A percentile compares a stretch with the other conserved stretches of the same genome.
phyloP scores from a whole-genome alignment of 2,888 invertebrate genomes.

The Drosophila birchii region DNA sequence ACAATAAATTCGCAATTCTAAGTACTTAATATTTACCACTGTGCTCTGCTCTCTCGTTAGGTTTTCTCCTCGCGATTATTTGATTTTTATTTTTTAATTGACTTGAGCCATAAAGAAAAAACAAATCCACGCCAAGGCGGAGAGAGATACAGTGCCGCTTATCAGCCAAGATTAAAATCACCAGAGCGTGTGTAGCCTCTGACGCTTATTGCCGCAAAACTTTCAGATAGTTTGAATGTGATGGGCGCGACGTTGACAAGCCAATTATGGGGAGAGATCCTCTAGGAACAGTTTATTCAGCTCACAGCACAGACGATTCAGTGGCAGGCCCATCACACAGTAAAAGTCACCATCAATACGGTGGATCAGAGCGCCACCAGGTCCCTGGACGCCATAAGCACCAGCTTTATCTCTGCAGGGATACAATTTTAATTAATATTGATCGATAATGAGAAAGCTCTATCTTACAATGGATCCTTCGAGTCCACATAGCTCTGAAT shows the following conservation, averaged over 20 bases:
- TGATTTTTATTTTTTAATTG: constrained; percentile 54
- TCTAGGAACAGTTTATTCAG: constrained; percentile 85
- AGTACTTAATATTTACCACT: constrained; percentile 7
- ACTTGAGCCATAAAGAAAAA: constrained; percentile 39
- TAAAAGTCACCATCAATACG: constrained; percentile 93
- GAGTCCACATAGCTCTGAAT: constrained; percentile 94
- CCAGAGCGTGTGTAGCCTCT: constrained; percentile 61
- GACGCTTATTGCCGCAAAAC: constrained; percentile 43
- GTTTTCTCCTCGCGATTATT: constrained; percentile 11
- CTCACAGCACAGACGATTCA: constrained; percentile 87
- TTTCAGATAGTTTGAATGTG: neutral
- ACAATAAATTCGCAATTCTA: neutral
- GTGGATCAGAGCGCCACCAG: constrained; percentile 93
- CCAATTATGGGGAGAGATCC: constrained; percentile 46
- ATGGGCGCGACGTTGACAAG: neutral
- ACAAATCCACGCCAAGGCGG: constrained; percentile 33
- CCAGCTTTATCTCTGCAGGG: constrained; percentile 93
- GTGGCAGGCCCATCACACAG: constrained; percentile 94
- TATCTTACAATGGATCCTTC: constrained; percentile 93
- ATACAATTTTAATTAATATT: neutral
- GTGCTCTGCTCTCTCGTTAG: constrained; percentile 15
- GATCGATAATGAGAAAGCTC: neutral
- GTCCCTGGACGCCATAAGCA: constrained; percentile 95
- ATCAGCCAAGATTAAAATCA: constrained; percentile 49
- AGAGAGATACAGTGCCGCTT: constrained; percentile 53